Base-by-base conservation (phyloP, 2,113 vertebrate species). In the Phrynosoma platyrhinos region DNA sequence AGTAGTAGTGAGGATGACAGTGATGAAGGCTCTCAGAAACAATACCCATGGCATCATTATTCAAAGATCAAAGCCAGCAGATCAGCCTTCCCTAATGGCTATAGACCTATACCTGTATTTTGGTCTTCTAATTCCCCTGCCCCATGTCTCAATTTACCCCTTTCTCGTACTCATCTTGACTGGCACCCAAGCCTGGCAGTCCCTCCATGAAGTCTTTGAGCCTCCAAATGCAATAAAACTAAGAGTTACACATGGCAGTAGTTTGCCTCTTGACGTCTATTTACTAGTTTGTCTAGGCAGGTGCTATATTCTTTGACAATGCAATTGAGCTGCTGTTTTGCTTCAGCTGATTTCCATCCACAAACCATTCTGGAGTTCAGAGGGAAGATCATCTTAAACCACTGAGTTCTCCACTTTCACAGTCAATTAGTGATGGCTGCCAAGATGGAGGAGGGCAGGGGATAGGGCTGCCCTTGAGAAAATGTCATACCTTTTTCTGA, bases 381-480 rank as follows among this genome's bases (percentile, higher is more conserved):
- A 86, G 86, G 94, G 86, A 90, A 93, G 90, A 94, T 92, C 93
- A 94, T 94, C 91, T 94, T 94, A 95, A 92, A 91, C 92, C 86
- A 91, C 47, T 93, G 93, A 91, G 86, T 94, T 95, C 94, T 93
- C 94, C 90, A 93, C 90, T 91, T 95, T 95, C 94, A 95, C 92
- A 96, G 95, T 95, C 94, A 91, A 95, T 95, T 95, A 96, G 93
- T 92, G 94, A 95, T 90, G 94, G 94, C 36, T 94, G 91, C 94
- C 95, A 93, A 58, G 88, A 90, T 68, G 88, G 94, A 96, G 91
- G 92, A 96, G 94, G 94, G 90, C 87, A 85, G 87, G 84, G 91
- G 88, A 95, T 88, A 87, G 92, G 92, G 62, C 83, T 95, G 94
- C 95, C 95, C 95, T 95, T 95, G 94, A 95, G 96, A 95, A 97